Conservation (phyloP, 2,797 vertebrate genomes). For the Gobionotothen gibberifrons region DNA sequence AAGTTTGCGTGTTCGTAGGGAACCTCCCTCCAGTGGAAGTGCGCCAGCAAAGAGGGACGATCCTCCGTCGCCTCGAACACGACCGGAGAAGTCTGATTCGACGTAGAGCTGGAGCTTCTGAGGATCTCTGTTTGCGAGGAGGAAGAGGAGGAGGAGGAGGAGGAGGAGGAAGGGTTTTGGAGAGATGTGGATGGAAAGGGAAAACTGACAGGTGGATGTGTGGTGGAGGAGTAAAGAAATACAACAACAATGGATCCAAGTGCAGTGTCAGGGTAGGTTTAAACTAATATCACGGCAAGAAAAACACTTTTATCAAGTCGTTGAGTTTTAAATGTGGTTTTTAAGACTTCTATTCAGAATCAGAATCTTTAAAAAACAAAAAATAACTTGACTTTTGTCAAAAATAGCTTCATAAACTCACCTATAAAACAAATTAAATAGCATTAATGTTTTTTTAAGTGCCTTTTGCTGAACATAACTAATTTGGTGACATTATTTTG, state of each 20-base stretch:
- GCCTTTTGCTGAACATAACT: no score
- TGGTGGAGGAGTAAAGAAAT: not conserved
- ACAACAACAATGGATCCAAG: not conserved
- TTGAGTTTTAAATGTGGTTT: not conserved
- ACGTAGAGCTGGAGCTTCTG: conserved; percentile 48
- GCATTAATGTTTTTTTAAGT: not conserved
- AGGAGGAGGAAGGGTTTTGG: not conserved
- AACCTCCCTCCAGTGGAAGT: conserved; percentile 85
- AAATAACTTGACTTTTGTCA: not conserved
- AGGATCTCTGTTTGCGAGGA: conserved; percentile 22
- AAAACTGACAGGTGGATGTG: not conserved
- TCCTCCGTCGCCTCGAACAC: conserved; percentile 85
- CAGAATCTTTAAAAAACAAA: not conserved
- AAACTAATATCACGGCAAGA: not conserved
- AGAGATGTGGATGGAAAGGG: not conserved
- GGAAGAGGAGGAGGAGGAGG: not conserved
- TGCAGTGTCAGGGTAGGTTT: conserved; percentile 6
- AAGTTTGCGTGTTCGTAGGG: conserved; percentile 90
- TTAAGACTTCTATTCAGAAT: not conserved
- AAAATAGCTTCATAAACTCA: not conserved
- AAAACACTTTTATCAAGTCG: not conserved
- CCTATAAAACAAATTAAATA: not conserved
- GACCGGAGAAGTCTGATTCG: conserved; percentile 52
- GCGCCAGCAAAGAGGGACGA: conserved; percentile 85
- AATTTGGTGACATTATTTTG: no score